Evolutionary conservation across 2,113 vertebrate species (phyloP).

Genomic region (Chauna torquata): DNA sequence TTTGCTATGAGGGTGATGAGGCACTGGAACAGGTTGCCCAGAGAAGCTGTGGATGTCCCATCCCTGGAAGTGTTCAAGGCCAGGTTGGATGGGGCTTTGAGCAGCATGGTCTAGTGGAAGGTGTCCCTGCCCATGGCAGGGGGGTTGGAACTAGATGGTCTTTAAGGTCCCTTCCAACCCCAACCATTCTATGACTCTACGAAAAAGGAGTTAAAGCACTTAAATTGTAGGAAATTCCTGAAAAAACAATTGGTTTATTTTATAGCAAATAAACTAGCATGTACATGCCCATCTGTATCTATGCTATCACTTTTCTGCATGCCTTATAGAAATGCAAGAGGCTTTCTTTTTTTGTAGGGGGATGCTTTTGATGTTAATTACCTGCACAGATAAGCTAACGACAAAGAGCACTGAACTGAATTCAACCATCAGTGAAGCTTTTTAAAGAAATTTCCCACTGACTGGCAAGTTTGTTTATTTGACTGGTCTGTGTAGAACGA

Average conservation of each 20-base stretch:
- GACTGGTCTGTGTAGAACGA: background rate
- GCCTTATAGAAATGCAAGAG: background rate
- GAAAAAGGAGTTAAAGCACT: background rate
- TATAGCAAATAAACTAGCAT: background rate
- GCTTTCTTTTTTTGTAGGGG: background rate
- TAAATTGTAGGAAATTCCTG: background rate
- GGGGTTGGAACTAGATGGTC: no score
- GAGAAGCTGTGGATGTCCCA: background rate
- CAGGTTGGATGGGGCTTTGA: background rate
- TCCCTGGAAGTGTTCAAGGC: background rate
- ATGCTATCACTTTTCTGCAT: background rate
- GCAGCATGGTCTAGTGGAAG: background rate
- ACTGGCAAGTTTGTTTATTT: background rate
- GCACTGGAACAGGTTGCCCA: background rate
- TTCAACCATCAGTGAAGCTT: background rate
- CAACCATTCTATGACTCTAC: no score
- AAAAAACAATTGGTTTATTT: background rate
- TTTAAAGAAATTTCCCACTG: background rate
- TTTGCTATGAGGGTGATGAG: background rate
- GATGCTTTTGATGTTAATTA: background rate
- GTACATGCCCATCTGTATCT: background rate
- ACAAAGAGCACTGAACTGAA: background rate
- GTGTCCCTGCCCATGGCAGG: no score
- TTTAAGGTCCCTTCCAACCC: no score
- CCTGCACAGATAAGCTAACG: background rate